These are phyloP conservation scores for Heliangelus exortis DNA, from an alignment of 2,797 vertebrate species.

Conservation along the genomic window DNA sequence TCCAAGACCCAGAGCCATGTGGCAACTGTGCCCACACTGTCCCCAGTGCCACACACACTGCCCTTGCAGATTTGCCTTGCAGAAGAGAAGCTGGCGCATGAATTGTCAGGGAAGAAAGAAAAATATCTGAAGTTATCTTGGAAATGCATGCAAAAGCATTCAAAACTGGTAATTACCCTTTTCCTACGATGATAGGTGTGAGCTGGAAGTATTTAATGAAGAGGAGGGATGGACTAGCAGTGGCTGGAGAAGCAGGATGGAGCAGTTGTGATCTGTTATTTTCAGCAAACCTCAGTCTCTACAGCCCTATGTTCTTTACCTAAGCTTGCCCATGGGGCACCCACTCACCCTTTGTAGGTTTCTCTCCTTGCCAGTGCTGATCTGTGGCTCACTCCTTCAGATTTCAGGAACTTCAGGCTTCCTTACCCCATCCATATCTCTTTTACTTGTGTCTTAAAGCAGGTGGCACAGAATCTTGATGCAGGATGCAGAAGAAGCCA, in stretches of 20 bases:
- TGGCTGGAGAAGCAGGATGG: background rate
- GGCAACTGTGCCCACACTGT: rapidly evolving
- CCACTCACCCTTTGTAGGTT: background rate
- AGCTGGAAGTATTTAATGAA: background rate
- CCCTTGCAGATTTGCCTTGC: background rate
- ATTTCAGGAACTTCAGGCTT: background rate
- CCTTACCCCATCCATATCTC: background rate
- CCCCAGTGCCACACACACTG: rapidly evolving
- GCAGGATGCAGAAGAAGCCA: background rate
- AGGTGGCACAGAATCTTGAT: background rate
- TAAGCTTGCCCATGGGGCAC: background rate
- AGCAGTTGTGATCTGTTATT: background rate
- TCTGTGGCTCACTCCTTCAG: background rate
- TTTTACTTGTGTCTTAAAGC: background rate
- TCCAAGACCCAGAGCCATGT: background rate
- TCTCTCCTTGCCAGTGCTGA: background rate
- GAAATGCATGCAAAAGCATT: background rate
- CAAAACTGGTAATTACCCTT: background rate
- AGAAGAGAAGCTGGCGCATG: background rate
- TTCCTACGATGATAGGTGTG: background rate
- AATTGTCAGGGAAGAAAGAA: background rate
- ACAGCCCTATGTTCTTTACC: background rate
- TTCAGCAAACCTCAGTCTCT: background rate
- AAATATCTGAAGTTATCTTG: background rate
- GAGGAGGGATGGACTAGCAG: background rate